phyloP scores from a whole-genome alignment of 2,113 vertebrate genomes.

The Hiodon alosoides region DNA sequence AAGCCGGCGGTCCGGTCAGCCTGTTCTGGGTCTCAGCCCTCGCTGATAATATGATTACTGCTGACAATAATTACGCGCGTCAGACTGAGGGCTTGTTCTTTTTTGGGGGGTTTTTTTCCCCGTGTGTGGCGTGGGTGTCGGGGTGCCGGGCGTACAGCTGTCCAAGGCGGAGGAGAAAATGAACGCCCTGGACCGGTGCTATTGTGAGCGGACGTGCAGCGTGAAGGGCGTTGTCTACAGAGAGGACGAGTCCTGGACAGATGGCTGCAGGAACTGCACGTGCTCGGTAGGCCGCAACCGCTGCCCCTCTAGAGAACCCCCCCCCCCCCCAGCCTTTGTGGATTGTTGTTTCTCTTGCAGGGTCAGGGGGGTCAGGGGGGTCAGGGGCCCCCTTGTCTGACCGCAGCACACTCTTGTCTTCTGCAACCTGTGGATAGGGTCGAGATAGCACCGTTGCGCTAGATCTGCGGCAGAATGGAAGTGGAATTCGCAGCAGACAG shows the following conservation, averaged over 20 bases:
- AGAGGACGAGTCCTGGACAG: slow-evolving; percentile 89
- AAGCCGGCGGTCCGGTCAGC: neutral
- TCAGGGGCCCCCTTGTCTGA: neutral
- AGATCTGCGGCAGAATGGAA: too few relatives aligned
- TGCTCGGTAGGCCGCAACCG: slow-evolving; percentile 76
- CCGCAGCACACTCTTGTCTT: too few relatives aligned
- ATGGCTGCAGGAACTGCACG: slow-evolving; percentile 97
- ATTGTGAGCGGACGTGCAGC: slow-evolving; percentile 94
- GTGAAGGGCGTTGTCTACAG: slow-evolving; percentile 86
- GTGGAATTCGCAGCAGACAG: too few relatives aligned
- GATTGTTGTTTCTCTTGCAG: neutral
- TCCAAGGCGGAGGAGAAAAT: slow-evolving; percentile 94
- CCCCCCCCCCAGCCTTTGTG: slow-evolving; percentile 24
- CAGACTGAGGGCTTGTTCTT: neutral
- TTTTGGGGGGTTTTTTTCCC: slow-evolving; percentile 15
- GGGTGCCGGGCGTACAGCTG: slow-evolving; percentile 64
- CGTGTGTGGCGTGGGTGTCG: slow-evolving; percentile 20
- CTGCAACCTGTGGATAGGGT: too few relatives aligned
- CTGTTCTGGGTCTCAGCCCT: neutral
- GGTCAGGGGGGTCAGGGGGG: neutral
- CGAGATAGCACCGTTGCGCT: too few relatives aligned
- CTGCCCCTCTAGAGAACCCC: too few relatives aligned
- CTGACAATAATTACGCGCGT: neutral
- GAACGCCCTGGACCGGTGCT: slow-evolving; percentile 94
- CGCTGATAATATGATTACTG: slow-evolving; percentile 24